phyloP scores from a whole-genome alignment of 2,888 invertebrate species.

The Endotricha flammealis region DNA sequence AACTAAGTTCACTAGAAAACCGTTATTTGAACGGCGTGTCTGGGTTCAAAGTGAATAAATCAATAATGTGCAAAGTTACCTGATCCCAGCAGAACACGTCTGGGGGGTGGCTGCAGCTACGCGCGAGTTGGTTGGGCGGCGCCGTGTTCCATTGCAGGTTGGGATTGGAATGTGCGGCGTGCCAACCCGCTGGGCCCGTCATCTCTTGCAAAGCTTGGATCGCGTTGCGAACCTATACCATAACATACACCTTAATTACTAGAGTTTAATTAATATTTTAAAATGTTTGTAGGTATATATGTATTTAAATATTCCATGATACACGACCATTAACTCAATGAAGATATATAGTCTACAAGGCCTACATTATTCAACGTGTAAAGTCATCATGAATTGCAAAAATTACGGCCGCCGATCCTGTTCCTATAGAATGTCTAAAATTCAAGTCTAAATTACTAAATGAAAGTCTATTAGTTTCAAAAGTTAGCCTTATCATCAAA shows the following conservation, averaged over 20 bases:
- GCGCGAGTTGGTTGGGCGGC: slow-evolving; percentile 79
- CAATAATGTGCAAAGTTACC: slow-evolving; percentile 28
- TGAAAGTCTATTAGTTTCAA: too few relatives aligned
- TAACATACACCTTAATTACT: neutral
- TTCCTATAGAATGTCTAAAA: too few relatives aligned
- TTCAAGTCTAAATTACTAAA: too few relatives aligned
- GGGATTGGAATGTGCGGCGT: slow-evolving; percentile 90
- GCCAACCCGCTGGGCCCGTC: slow-evolving; percentile 82
- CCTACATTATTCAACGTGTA: too few relatives aligned
- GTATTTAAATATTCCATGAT: too few relatives aligned
- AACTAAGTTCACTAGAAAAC: too few relatives aligned
- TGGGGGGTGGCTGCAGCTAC: slow-evolving; percentile 90
- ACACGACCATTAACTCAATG: too few relatives aligned
- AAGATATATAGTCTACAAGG: too few relatives aligned
- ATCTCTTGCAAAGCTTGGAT: slow-evolving; percentile 91
- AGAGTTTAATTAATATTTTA: neutral
- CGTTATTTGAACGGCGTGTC: slow-evolving; percentile 6
- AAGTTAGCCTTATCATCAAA: too few relatives aligned
- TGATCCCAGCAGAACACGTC: slow-evolving; percentile 89
- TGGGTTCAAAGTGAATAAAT: slow-evolving; percentile 6
- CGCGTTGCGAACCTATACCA: slow-evolving; percentile 84
- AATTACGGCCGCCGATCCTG: too few relatives aligned
- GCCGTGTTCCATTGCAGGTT: slow-evolving; percentile 82
- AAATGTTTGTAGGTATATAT: too few relatives aligned
- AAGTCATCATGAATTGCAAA: too few relatives aligned